Evolutionary conservation across 1,140 invertebrate species (phyloP), one percentile per base, ranked within the genome.

Genomic region (Diploscapter pachys): DNA sequence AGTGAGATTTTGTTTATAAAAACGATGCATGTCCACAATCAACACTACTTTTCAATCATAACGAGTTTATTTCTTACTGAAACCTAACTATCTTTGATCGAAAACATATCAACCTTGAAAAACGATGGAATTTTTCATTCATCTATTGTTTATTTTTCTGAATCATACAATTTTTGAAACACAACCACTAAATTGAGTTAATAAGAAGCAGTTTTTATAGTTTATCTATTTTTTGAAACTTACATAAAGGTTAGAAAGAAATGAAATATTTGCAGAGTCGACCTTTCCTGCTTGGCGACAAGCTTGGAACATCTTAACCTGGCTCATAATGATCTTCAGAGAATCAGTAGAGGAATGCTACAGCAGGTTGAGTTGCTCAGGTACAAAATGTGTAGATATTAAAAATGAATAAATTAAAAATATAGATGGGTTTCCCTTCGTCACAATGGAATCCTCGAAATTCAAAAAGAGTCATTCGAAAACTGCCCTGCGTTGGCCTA

Each of bases 251-350:
- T 11, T 11, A 63, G 11, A 72, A 64, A 64, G 5, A 4, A 31
- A 53, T 4, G 48, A 11, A 4, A 11, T 13, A 3, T 9, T 48
- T 71, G 48, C 59, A 76, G 75, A 61, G 52, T 76, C 5, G 75
- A 76, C n/a, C 53, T 76, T 2, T 76, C 70, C 4, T 76, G 75
- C 50, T 52, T 76, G 3, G 65, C 63, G 6, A 55, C 62, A 57
- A 62, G 68, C 11, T n/a, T 72, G 3, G 9, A 62, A 3, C 72
- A 70, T n/a, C 48, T 76, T 3, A 64, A 51, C 55, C 13, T 76
- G 4, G 69, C 69, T 50, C 62, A 76, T 9, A 76, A 76, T 49
- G 66, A 73, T 65, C 61, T 76, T 9, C 72, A 76, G 50, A 72
- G 52, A 59, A 61, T 76, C 50, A 31, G 66, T 31, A 49, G 63